These are phyloP conservation scores for Anoplius nigerrimus DNA, from an alignment of 2,888 invertebrate genomes.

Conservation along the genomic window DNA sequence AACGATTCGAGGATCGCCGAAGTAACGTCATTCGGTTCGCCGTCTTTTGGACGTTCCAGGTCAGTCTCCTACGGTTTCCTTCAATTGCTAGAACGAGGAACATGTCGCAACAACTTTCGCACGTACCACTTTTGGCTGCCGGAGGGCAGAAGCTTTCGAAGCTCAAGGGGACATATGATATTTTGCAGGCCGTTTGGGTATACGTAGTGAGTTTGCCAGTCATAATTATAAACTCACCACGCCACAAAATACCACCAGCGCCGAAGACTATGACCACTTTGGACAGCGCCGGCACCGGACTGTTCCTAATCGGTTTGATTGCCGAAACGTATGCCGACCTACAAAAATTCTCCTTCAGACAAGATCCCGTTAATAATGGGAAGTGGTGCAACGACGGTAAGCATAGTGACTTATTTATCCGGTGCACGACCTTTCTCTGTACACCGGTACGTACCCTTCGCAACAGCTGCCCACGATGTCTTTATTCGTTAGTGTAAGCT, in stretches of 20 bases:
- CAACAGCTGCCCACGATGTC: no score
- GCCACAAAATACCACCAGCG: constrained; percentile 84
- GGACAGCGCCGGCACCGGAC: constrained; percentile 89
- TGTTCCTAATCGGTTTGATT: constrained; percentile 89
- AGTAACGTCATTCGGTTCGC: constrained; percentile 91
- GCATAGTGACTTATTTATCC: constrained; percentile 30
- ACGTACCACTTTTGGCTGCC: no score
- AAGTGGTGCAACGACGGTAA: constrained; percentile 94
- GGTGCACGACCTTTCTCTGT: no score
- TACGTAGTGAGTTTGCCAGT: constrained; percentile 93
- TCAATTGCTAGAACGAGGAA: not conserved
- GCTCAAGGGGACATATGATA: constrained; percentile 4
- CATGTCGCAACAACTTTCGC: no score
- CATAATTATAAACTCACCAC: constrained; percentile 91
- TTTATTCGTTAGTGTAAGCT: no score
- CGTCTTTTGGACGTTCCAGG: constrained; percentile 95
- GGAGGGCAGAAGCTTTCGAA: not conserved
- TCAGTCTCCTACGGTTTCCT: constrained; percentile 66
- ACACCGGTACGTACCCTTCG: no score
- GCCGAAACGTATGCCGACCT: constrained; percentile 94
- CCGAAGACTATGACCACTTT: constrained; percentile 91
- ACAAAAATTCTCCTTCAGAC: constrained; percentile 93
- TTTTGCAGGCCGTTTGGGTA: constrained; percentile 90
- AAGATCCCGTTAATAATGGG: constrained; percentile 91
- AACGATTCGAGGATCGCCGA: constrained; percentile 91